phyloP scores from a whole-genome alignment of 2,797 vertebrate species.

The Alcedo quadribrachys region DNA sequence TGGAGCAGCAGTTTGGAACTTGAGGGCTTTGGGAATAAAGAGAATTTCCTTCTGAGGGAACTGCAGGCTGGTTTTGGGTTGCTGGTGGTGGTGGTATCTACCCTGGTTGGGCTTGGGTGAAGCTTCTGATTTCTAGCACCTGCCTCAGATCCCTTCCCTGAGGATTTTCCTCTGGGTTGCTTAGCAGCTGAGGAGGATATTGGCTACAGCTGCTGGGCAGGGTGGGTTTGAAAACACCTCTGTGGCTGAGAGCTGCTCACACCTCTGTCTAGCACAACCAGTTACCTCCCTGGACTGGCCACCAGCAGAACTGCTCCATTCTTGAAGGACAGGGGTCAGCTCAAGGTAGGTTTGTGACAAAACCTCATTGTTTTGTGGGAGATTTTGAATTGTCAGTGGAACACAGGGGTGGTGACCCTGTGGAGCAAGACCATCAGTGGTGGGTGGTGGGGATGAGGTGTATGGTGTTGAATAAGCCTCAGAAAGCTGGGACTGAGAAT shows the following conservation, averaged over 20 bases:
- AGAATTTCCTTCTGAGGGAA: not conserved
- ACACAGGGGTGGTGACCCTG: not conserved
- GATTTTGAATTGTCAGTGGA: not conserved
- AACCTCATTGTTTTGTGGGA: not conserved
- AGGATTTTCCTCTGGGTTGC: fast-evolving
- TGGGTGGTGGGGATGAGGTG: not conserved
- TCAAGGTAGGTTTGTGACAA: not conserved
- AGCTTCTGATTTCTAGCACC: not conserved
- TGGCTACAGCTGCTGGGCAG: not conserved
- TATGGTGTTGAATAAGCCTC: not conserved
- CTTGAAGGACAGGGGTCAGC: not conserved
- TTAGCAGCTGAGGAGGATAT: not conserved
- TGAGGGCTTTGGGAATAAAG: not conserved
- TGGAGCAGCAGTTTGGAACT: not conserved
- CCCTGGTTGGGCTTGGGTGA: not conserved
- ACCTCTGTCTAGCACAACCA: not conserved
- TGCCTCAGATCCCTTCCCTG: not conserved
- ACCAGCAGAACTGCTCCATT: not conserved
- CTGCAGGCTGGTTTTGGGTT: not conserved
- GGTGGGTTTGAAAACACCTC: not conserved
- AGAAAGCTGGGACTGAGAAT: not conserved
- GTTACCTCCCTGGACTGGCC: not conserved
- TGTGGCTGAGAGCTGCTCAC: not conserved
- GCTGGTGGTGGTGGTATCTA: not conserved
- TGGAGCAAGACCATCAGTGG: not conserved